Base-by-base conservation (phyloP, 1,140 invertebrate species). In the Heliconius hewitsoni region DNA sequence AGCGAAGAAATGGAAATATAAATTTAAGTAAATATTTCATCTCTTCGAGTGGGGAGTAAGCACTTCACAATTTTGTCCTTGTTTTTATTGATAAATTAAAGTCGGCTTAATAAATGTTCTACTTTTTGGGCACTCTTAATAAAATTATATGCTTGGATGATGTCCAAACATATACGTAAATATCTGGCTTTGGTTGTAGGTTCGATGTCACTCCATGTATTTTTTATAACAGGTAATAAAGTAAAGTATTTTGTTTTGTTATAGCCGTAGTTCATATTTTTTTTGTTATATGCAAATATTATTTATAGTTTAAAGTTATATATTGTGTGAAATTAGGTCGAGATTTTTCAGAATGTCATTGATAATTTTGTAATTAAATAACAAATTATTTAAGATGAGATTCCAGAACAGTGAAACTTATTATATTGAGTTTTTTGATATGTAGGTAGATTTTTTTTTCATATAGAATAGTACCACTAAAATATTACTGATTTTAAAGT, bases 41-140 rank as follows among this genome's bases (percentile, higher is more conserved):
- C 0, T 23, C 23, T 23, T 23, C 23, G 23, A 23, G 23, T 23
- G 23, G 23, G 23, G 23, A 23, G 23, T 23, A 66, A 66, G 60
- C 27, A 16, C 60, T 30, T 66, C 23, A 30, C 27, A 66, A 66
- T 23, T 60, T n/a, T 66, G 23, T 27, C 60, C 60, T 66, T 27
- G 9, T 30, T 66, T 66, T 66, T 60, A 60, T 66, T 66, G 27
- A 27, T 66, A 66, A 30, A 66, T 30, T 66, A 66, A 66, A 66
- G 9, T 27, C 60, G 9, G 27, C 60, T 66, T 16, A 11, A 66
- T 66, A 66, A 66, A 66, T 66, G 27, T 16, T 30, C 60, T 16
- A 66, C 23, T 66, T 30, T 1, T 66, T 66, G 60, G 60, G 60
- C 4, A 30, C 27, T 13, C 1, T 30, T 66, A 66, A 66, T 66